phyloP scores from a whole-genome alignment of 2,888 invertebrate genomes.

The Sesia apiformis region DNA sequence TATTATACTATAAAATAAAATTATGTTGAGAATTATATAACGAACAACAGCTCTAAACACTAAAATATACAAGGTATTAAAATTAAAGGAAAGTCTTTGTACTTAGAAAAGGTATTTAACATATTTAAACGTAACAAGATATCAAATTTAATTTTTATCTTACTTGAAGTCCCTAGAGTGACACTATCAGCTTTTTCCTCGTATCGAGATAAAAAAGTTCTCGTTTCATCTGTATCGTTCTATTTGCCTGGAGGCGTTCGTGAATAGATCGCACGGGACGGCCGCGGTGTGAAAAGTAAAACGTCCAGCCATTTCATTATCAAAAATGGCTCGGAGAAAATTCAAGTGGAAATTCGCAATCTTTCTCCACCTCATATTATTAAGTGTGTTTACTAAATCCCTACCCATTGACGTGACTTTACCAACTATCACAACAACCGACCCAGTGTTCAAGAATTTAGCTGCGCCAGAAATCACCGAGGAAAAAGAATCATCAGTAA shows the following conservation, averaged over 20 bases:
- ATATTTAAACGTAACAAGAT: not conserved
- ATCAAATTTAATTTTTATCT: not conserved
- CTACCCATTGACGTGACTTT: conserved; percentile 18
- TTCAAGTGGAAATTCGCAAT: conserved; percentile 36
- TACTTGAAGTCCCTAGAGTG: conserved; percentile 7
- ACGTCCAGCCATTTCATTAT: conserved; percentile 20
- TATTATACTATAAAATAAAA: no score
- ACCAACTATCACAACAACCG: conserved; percentile 2
- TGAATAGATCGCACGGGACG: conserved; percentile 26
- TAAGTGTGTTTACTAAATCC: conserved; percentile 30
- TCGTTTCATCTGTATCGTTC: conserved; percentile 7
- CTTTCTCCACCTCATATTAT: conserved; percentile 20
- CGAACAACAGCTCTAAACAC: no score
- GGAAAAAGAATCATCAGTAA: not conserved
- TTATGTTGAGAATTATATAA: no score
- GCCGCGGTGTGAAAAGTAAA: conserved; percentile 12
- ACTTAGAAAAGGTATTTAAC: no score
- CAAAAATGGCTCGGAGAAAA: conserved; percentile 43
- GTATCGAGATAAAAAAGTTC: not conserved
- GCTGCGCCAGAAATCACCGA: not conserved
- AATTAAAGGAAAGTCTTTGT: no score
- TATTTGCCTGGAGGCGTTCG: conserved; percentile 23
- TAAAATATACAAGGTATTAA: no score
- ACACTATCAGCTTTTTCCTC: conserved; percentile 23
- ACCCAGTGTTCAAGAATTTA: not conserved